These are phyloP conservation scores for Fabriciana adippe DNA, from an alignment of 2,888 invertebrate genomes.

Conservation along the genomic window DNA sequence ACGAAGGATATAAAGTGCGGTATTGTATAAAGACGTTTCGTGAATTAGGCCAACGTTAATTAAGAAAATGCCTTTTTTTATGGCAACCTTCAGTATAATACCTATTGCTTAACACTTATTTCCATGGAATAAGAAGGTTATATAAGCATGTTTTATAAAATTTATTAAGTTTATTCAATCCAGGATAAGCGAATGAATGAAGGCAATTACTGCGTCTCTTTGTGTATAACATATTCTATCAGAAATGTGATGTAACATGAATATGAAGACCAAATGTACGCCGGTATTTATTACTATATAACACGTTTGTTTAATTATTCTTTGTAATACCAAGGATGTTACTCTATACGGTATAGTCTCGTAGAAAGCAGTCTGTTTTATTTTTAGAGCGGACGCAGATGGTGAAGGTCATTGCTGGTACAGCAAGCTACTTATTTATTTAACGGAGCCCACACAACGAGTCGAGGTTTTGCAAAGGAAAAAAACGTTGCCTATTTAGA, in stretches of 20 bases:
- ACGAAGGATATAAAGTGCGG: slow-evolving; percentile 1
- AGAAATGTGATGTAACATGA: no score
- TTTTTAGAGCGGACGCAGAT: slow-evolving; percentile 71
- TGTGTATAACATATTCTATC: no score
- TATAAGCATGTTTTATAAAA: neutral
- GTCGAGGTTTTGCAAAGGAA: slow-evolving; percentile 51
- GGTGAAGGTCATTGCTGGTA: slow-evolving; percentile 67
- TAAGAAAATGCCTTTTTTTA: slow-evolving; percentile 8
- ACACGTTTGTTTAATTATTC: slow-evolving; percentile 11
- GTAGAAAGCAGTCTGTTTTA: slow-evolving; percentile 50
- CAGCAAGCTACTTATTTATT: slow-evolving; percentile 72
- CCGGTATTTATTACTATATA: no score
- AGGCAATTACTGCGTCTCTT: no score
- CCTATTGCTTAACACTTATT: neutral
- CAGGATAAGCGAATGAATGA: no score
- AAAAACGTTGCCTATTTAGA: slow-evolving; percentile 36
- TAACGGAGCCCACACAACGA: slow-evolving; percentile 60
- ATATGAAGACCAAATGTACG: no score
- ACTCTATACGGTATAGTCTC: slow-evolving; percentile 29
- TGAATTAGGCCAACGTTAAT: slow-evolving; percentile 21
- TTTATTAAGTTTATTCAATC: no score
- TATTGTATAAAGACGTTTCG: slow-evolving; percentile 8
- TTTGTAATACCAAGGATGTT: slow-evolving; percentile 32
- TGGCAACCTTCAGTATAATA: slow-evolving; percentile 8
- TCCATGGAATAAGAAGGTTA: neutral